Evolutionary conservation across 1,140 invertebrate genomes (phyloP).

Genomic region (Gyrodactylus bullatarudis): DNA sequence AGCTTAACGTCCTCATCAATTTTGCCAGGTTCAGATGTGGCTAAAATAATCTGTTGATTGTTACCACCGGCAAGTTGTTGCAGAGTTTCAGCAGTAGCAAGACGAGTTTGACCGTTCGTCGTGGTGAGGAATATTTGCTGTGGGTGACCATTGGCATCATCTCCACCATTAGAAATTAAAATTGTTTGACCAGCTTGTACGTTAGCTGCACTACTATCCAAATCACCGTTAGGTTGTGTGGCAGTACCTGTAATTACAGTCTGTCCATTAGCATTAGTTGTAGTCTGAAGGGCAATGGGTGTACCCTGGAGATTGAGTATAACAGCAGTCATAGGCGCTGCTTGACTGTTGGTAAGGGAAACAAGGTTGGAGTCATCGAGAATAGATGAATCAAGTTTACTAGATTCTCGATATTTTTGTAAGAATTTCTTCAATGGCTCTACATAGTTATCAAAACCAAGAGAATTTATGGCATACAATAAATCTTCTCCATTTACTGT

Average conservation of each 20-base stretch:
- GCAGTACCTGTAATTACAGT: not conserved
- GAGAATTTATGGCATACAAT: constrained; percentile 64
- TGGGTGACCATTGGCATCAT: not conserved
- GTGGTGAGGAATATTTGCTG: not conserved
- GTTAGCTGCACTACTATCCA: too few relatives aligned
- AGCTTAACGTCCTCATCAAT: not conserved
- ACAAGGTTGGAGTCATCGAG: constrained; percentile 1
- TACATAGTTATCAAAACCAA: constrained; percentile 93
- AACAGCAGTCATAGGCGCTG: not conserved
- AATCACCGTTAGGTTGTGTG: too few relatives aligned
- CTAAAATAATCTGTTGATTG: not conserved
- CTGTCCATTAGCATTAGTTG: not conserved
- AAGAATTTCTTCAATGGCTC: constrained; percentile 77
- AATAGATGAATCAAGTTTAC: constrained; percentile 4
- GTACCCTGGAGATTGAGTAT: not conserved
- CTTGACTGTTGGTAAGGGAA: not conserved
- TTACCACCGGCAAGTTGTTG: not conserved
- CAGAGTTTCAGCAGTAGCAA: not conserved
- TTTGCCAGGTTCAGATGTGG: not conserved
- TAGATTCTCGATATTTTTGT: constrained; percentile 63
- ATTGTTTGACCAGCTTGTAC: not conserved
- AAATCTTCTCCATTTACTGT: constrained; percentile 82
- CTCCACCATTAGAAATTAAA: not conserved
- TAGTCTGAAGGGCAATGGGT: not conserved
- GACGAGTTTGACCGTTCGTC: not conserved